These are phyloP conservation scores for Galerucella calmariensis DNA, from an alignment of 2,888 invertebrate species.

Conservation along the genomic window DNA sequence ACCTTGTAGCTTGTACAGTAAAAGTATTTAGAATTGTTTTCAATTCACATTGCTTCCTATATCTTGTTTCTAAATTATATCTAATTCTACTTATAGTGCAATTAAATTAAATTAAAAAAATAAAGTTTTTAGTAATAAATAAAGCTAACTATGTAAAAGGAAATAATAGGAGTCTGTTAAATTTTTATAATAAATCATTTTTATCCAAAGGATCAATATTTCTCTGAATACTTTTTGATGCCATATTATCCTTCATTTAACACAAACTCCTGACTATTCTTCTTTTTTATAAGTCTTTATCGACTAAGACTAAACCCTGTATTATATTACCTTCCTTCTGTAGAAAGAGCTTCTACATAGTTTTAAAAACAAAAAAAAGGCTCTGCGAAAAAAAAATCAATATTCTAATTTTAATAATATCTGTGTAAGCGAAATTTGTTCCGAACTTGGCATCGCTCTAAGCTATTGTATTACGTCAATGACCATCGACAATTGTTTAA, in stretches of 20 bases:
- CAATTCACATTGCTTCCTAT: not conserved
- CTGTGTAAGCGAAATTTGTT: too few relatives aligned
- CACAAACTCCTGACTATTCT: not conserved
- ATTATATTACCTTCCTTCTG: not conserved
- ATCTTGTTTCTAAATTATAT: not conserved
- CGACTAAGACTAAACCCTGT: constrained; percentile 12
- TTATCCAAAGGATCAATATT: too few relatives aligned
- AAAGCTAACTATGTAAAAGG: not conserved
- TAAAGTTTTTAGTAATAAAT: not conserved
- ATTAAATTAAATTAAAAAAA: not conserved
- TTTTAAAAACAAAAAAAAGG: too few relatives aligned
- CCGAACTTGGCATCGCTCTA: too few relatives aligned
- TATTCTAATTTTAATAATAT: too few relatives aligned
- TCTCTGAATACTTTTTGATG: too few relatives aligned
- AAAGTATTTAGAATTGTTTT: constrained; percentile 1
- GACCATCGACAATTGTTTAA: too few relatives aligned
- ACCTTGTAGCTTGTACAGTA: not conserved
- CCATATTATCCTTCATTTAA: not conserved
- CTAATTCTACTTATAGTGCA: not conserved
- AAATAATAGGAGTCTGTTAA: not conserved
- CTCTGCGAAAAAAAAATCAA: too few relatives aligned
- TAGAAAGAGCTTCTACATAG: too few relatives aligned
- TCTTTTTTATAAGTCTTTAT: not conserved
- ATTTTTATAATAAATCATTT: too few relatives aligned
- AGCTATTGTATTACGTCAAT: too few relatives aligned